phyloP scores from a whole-genome alignment of 2,113 vertebrate genomes.

The Malurus alboscapulatus region DNA sequence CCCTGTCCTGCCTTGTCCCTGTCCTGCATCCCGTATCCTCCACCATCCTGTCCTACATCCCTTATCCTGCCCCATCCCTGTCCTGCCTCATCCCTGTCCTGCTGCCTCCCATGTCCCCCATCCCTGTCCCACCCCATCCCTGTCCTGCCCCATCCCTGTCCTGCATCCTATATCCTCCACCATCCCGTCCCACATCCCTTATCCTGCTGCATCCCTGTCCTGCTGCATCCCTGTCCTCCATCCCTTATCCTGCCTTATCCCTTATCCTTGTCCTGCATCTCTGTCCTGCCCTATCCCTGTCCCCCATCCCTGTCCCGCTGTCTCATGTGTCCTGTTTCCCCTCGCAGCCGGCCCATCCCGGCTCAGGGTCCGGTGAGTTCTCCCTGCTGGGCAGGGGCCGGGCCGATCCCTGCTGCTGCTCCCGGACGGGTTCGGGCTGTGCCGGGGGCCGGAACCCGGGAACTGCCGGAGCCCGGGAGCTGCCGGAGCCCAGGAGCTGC shows the following conservation, averaged over 20 bases:
- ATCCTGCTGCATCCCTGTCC: too few relatives aligned
- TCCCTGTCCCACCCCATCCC: neutral
- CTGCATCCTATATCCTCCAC: too few relatives aligned
- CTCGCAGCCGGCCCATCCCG: neutral
- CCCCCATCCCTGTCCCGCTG: neutral
- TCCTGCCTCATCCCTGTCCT: neutral
- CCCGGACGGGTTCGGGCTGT: fast-evolving
- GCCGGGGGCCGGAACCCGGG: neutral
- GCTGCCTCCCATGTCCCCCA: too few relatives aligned
- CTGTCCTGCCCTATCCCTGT: neutral
- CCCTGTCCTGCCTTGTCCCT: neutral
- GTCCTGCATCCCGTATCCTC: neutral
- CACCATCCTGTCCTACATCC: neutral
- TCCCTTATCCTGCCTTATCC: neutral
- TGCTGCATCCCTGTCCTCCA: neutral
- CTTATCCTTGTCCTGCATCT: neutral
- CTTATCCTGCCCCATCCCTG: fast-evolving
- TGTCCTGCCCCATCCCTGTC: too few relatives aligned
- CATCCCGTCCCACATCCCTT: too few relatives aligned
- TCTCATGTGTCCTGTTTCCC: neutral
- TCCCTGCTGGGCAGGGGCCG: neutral
- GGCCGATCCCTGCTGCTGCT: fast-evolving
- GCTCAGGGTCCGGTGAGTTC: fast-evolving
- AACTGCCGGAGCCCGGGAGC: neutral
- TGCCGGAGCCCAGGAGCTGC: too few relatives aligned